Base-by-base conservation (phyloP, 2,797 vertebrate species). In the Silurus lanzhouensis region DNA sequence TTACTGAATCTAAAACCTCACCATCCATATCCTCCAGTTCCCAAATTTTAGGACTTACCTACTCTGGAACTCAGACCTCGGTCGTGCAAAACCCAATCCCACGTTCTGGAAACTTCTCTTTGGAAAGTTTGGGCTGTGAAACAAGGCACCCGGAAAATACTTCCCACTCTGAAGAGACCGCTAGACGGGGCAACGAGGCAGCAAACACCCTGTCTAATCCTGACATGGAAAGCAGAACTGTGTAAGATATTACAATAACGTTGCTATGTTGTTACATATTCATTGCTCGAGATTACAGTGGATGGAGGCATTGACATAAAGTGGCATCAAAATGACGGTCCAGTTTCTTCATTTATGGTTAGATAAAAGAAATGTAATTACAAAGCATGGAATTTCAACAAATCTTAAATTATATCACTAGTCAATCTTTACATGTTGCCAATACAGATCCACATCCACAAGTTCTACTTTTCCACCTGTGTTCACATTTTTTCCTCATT, bases 31-130 rank as follows among this genome's bases (percentile, higher is more conserved):
- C 20, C 46, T 66, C 27, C 38, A 44, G 4, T 66, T 19, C 82
- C n/a, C 81, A 79, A 48, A 86, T 25, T 2, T 68, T 72, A 14
- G 86, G 84, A 0, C 84, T 90, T 46, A 67, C 89, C 67, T 90
- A 88, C 46, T 87, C 92, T 2, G 92, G 93, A 85, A 83, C 88
- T 55, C 84, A 19, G 19, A 44, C 13, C 17, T 55, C 77, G 9
- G 87, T 61, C 10, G 95, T 95, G 90, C 95, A 93, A 90, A 96
- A 95, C 84, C 95, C 94, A 88, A 88, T 93, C 82, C 95, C 95
- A 52, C 94, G 92, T 13, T 94, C 95, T 4, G 95, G 93, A 71
- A 97, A 96, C 89, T 96, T 97, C 91, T 96, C 95, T 85, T 97
- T 96, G 0, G 95, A 97, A 70, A 95, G 95, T 13, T 95, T 96